These are phyloP conservation scores for Troglohyphantes excavatus DNA, from an alignment of 2,888 invertebrate genomes.

Conservation along the genomic window DNA sequence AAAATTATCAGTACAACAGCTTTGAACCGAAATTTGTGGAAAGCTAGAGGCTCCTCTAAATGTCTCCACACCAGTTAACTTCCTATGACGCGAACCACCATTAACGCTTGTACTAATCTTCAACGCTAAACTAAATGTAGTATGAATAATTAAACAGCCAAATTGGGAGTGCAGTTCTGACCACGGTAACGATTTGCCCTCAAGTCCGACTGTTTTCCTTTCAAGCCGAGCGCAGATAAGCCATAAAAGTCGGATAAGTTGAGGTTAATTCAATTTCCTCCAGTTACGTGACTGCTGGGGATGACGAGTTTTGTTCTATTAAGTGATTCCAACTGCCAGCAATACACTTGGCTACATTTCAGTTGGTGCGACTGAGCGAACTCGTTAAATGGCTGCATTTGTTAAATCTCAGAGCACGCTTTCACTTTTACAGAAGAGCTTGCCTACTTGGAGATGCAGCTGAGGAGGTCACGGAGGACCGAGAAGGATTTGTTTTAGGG, in stretches of 20 bases:
- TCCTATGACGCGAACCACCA: not conserved
- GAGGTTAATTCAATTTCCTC: slow-evolving; percentile 42
- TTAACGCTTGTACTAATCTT: slow-evolving; percentile 9
- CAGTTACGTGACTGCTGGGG: slow-evolving; percentile 35
- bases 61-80: not conserved
- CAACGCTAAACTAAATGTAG: not conserved
- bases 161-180: not conserved
- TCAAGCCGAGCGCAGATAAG: slow-evolving; percentile 24
- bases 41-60: not conserved
- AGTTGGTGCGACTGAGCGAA: not conserved
- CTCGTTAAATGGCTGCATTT: slow-evolving; percentile 17
- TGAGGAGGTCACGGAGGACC: too few species aligned
- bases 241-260: slow-evolving; percentile 34
- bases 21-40: slow-evolving; percentile 9
- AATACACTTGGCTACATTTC: slow-evolving; percentile 35
- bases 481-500: too few species aligned
- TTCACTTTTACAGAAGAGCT: too few species aligned
- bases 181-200: not conserved
- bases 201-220: slow-evolving; percentile 26
- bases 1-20: not conserved
- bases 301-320: not conserved
- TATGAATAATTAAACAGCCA: not conserved
- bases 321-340: slow-evolving; percentile 34
- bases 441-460: too few species aligned
- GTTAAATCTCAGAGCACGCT: slow-evolving; percentile 31